phyloP scores from a whole-genome alignment of 2,797 vertebrate species.

The Acanthopagrus latus region DNA sequence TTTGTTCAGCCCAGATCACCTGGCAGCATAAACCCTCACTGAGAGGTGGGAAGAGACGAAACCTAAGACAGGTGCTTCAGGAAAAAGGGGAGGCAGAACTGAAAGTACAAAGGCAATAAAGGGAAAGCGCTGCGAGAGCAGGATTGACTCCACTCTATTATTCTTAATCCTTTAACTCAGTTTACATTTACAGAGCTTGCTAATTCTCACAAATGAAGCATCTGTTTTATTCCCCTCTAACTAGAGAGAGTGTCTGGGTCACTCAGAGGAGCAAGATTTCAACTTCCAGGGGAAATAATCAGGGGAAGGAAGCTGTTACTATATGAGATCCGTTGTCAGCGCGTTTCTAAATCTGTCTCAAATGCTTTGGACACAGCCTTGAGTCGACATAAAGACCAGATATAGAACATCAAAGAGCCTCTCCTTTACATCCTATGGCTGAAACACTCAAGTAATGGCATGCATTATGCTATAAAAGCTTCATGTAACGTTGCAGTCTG shows the following conservation, averaged over 20 bases:
- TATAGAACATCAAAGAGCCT: conserved; percentile 12
- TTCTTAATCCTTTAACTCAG: conserved; percentile 73
- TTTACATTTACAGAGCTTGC: conserved; percentile 65
- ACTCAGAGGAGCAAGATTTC: conserved; percentile 37
- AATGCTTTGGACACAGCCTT: conserved; percentile 46
- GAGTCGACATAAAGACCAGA: conserved; percentile 9
- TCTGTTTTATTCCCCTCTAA: conserved; percentile 60
- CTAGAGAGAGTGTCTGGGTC: conserved; percentile 35
- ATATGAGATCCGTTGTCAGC: conserved; percentile 34
- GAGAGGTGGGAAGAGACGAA: background rate
- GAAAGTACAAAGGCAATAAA: conserved; percentile 20
- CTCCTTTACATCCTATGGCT: conserved; percentile 9
- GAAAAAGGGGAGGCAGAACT: background rate
- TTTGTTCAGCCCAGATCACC: conserved; percentile 18
- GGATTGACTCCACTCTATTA: conserved; percentile 32
- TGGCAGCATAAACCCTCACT: conserved; percentile 1
- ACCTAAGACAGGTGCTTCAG: conserved; percentile 7
- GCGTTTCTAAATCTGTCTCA: conserved; percentile 27
- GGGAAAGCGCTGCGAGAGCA: conserved; percentile 26
- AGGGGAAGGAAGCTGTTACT: conserved; percentile 35
- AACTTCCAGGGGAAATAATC: conserved; percentile 42
- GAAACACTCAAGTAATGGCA: conserved; percentile 4
- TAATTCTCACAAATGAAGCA: conserved; percentile 65
- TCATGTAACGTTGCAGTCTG: conserved; percentile 41
- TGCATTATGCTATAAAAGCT: conserved; percentile 7